Conservation (phyloP, 2,797 vertebrate species). For the Acropternis orthonyx region DNA sequence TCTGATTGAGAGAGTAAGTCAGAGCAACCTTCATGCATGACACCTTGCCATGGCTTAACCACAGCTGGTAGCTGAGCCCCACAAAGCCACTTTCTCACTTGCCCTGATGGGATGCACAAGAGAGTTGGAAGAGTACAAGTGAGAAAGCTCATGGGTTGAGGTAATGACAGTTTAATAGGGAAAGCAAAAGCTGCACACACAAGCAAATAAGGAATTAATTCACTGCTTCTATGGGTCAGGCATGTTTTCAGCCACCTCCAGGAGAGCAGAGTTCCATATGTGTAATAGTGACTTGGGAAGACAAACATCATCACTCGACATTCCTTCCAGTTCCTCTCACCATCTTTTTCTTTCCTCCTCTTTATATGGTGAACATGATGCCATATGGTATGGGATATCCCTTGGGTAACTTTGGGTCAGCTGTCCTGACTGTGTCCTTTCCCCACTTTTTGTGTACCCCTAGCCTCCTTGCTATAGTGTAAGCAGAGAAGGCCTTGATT, state of each 20-base stretch:
- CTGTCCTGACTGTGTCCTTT: neutral
- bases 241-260: neutral
- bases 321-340: neutral
- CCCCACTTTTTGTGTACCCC: neutral
- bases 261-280: neutral
- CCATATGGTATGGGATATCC: neutral
- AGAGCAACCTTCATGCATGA: neutral
- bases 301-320: rapidly evolving
- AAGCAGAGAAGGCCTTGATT: neutral
- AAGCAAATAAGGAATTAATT: neutral
- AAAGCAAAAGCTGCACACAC: rapidly evolving
- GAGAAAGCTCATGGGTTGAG: neutral
- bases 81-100: rapidly evolving
- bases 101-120: neutral
- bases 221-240: rapidly evolving
- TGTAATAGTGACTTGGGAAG: neutral
- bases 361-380: neutral
- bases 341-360: neutral
- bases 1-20: neutral
- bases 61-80: neutral
- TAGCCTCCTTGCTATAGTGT: neutral
- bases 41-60: neutral
- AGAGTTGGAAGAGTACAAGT: neutral
- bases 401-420: neutral
- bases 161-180: neutral